Evolutionary conservation across 2,888 invertebrate species (phyloP).

Genomic region (Chrysolina haemoptera): DNA sequence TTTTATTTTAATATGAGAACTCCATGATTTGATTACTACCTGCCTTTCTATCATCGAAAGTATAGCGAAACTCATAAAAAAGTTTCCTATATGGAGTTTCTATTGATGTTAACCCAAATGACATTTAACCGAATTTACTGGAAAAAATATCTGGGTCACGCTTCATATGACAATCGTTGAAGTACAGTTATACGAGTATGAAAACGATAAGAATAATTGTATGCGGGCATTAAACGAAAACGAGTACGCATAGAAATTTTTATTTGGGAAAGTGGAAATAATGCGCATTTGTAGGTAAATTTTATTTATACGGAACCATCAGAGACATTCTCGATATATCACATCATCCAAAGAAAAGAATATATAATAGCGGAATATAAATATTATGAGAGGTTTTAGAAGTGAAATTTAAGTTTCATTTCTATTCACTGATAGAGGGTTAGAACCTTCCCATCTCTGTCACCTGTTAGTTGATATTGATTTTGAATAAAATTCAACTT

Average conservation of each 20-base stretch:
- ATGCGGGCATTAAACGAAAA: constrained; percentile 10
- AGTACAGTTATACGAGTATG: constrained; percentile 9
- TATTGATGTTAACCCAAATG: constrained; percentile 1
- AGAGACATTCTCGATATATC: too few species aligned
- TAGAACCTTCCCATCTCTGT: too few species aligned
- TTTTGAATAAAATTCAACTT: too few species aligned
- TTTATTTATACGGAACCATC: background rate
- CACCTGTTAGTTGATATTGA: too few species aligned
- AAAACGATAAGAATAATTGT: constrained; percentile 7
- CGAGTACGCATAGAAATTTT: constrained; percentile 7
- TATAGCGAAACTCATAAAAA: background rate
- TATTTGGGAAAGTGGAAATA: constrained; percentile 17
- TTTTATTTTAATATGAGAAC: too few species aligned
- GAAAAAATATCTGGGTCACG: constrained; percentile 5
- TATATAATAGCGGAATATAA: too few species aligned
- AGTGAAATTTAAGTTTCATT: too few species aligned
- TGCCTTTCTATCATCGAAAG: too few species aligned
- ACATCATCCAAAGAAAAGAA: too few species aligned
- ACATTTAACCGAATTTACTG: background rate
- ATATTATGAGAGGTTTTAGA: too few species aligned
- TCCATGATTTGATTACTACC: too few species aligned
- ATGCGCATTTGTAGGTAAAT: background rate
- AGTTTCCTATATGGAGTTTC: background rate
- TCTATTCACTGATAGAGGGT: too few species aligned
- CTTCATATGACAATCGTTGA: constrained; percentile 9